A percentile compares a stretch with the other conserved stretches of the same genome.
Conservation (phyloP, 2,113 vertebrate species). For the Chelonoidis abingdonii region DNA sequence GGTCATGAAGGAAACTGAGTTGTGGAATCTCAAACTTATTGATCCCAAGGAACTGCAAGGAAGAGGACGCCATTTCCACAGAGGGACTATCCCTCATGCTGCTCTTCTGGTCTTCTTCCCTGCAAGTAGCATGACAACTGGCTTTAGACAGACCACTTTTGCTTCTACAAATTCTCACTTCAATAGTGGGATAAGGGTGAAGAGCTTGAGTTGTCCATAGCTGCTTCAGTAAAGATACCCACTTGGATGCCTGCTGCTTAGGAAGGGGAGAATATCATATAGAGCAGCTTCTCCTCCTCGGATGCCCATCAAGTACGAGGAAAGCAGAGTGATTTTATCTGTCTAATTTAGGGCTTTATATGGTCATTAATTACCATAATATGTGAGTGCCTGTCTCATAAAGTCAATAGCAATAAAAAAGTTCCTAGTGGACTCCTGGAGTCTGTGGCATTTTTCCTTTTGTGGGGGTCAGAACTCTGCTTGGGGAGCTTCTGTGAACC, state of each 20-base stretch:
- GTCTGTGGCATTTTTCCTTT: background rate
- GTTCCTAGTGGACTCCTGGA: background rate
- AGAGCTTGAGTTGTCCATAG: background rate
- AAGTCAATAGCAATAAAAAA: background rate
- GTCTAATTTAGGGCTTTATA: background rate
- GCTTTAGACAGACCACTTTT: background rate
- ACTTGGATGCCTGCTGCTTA: background rate
- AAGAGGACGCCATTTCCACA: background rate
- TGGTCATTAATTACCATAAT: fast-evolving
- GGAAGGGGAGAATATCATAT: background rate
- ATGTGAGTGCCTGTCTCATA: background rate
- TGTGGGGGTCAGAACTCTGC: background rate
- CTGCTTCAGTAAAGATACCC: background rate
- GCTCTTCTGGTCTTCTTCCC: background rate
- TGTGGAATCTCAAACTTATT: background rate
- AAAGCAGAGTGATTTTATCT: background rate
- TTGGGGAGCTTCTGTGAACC: background rate
- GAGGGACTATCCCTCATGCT: background rate
- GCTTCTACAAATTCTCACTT: background rate
- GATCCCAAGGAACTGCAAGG: background rate
- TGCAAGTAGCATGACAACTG: background rate
- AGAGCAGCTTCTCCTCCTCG: background rate
- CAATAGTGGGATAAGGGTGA: background rate
- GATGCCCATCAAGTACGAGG: background rate
- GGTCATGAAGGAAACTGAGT: fast-evolving